Percentiles rank a stretch among this genome's conserved stretches.
These are phyloP conservation scores for Drosophila pachea DNA, from an alignment of 1,140 invertebrate species.

Conservation along the genomic window DNA sequence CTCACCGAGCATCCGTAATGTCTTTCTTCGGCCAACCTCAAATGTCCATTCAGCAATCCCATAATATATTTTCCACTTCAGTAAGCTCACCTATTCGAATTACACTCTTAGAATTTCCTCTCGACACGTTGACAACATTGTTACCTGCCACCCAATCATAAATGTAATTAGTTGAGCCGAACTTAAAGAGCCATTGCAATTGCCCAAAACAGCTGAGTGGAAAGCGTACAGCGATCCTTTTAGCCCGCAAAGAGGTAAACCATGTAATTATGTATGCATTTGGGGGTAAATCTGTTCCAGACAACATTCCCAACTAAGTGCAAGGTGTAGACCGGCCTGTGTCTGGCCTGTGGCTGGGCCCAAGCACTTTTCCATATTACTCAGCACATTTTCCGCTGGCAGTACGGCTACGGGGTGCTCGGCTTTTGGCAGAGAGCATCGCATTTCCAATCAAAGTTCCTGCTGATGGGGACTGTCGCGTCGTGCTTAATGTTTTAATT, in stretches of 20 bases:
- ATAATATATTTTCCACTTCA: too few species aligned
- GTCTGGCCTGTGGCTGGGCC: background rate
- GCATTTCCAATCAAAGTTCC: slow-evolving; percentile 67
- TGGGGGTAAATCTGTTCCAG: slow-evolving; percentile 15
- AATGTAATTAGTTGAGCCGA: slow-evolving; percentile 34
- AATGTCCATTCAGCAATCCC: too few species aligned
- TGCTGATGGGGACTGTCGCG: slow-evolving; percentile 41
- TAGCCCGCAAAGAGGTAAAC: slow-evolving; percentile 37
- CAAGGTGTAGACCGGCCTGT: slow-evolving; percentile 44
- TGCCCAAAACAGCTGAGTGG: slow-evolving; percentile 25
- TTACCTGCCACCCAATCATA: slow-evolving; percentile 25
- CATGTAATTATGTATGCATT: slow-evolving; percentile 40
- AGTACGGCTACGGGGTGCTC: background rate
- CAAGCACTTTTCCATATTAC: slow-evolving; percentile 66
- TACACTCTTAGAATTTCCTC: too few species aligned
- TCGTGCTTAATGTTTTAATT: slow-evolving; percentile 75
- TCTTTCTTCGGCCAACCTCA: too few species aligned
- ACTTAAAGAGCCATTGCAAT: slow-evolving; percentile 46
- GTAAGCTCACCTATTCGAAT: too few species aligned
- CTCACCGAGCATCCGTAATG: too few species aligned
- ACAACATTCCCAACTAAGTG: slow-evolving; percentile 39
- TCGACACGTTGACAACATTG: slow-evolving; percentile 1
- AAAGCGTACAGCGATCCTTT: slow-evolving; percentile 27
- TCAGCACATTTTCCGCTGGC: slow-evolving; percentile 55
- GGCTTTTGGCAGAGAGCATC: slow-evolving; percentile 9